Base-by-base conservation (phyloP, 2,797 vertebrate genomes). In the Pantherophis vulpinus region DNA sequence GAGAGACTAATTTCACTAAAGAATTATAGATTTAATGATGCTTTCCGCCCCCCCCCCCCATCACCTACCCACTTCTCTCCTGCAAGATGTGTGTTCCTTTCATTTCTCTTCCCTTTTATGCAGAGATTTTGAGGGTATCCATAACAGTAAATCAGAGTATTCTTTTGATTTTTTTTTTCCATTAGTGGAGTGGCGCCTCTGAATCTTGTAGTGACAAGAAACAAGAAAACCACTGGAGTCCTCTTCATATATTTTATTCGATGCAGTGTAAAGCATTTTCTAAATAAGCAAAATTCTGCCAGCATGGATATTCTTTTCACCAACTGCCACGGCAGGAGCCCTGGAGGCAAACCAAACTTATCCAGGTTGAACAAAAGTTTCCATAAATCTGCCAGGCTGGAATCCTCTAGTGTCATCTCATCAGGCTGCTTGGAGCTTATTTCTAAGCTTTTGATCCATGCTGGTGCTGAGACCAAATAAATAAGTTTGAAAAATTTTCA, bases 291-390 rank as follows among this genome's bases (percentile, higher is more conserved):
- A 94, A 95, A 60, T 96, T 95, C 93, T 2, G 63, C 91, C 1
- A 9, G 92, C 90, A 95, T 86, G 83, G 89, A 60, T 55, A 74
- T 92, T 96, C 92, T 95, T 96, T 96, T 94, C 94, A 95, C 74
- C 94, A 95, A 95, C 91, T 96, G 95, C 63, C 94, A 93, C 92
- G 0, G 7, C 61, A 94, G 47, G 90, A 95, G 93, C 90, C 96
- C 86, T 93, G 93, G 94, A 97, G 87, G 93, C 91, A 94, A 61
- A 74, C 54, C 94, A 83, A 25, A 88, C 92, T 63, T 92, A 96
- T 97, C 94, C 96, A 92, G 93, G 93, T 95, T 93, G 93, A 95
- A 97, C 96, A 94, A 95, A 96, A 91, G 89, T 94, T 95, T 95
- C 96, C 95, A 94, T 96, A 95, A 96, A 97, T 96, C 96, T 96